A percentile compares a stretch with the other conserved stretches of the same genome.
Conservation (phyloP, 2,113 vertebrate genomes). For the Merops nubicus region DNA sequence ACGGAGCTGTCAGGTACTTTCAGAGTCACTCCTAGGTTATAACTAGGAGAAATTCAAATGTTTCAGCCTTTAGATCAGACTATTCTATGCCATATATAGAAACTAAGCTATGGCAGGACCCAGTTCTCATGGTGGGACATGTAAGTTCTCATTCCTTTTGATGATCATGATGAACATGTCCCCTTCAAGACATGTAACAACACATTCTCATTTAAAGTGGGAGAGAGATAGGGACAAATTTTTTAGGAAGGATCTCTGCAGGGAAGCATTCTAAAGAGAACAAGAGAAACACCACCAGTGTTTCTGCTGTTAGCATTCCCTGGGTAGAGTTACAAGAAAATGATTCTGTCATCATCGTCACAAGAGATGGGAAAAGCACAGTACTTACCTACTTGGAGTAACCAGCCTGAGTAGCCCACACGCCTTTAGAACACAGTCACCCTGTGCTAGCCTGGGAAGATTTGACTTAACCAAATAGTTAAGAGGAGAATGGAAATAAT, state of each 20-base stretch:
- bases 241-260: background rate
- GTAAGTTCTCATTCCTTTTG: background rate
- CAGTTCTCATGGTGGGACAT: background rate
- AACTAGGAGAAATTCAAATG: background rate
- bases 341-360: background rate
- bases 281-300: background rate
- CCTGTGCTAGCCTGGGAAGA: background rate
- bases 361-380: background rate
- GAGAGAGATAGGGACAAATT: background rate
- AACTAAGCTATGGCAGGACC: background rate
- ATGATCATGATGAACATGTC: background rate
- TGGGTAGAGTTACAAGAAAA: background rate
- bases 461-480: background rate
- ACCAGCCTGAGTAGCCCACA: background rate
- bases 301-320: background rate
- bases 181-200: background rate
- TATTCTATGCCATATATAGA: background rate
- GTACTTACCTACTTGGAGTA: background rate
- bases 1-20: background rate
- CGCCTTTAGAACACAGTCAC: background rate
- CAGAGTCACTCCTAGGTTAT: background rate
- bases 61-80: background rate
- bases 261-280: background rate
- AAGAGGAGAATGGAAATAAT: background rate
- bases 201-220: background rate